Percentiles rank a stretch among this genome's conserved stretches.
Conservation (phyloP, 1,140 invertebrate genomes). For the Batillaria attramentaria region DNA sequence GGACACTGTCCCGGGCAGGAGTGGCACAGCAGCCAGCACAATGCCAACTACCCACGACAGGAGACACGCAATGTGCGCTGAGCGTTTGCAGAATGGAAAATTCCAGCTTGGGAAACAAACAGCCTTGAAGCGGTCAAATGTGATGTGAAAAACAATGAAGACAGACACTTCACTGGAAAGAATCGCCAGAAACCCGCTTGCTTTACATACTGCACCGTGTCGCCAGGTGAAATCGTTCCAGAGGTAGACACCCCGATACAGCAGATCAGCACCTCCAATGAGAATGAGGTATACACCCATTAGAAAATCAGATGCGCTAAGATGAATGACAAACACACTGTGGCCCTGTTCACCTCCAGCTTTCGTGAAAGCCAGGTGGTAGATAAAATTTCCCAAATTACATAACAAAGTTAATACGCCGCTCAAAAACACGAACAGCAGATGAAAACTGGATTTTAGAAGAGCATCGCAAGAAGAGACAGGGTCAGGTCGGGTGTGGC, state of each 20-base stretch:
- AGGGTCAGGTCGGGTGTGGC: not conserved
- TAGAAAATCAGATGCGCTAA: slow-evolving; percentile 55
- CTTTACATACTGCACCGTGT: slow-evolving; percentile 39
- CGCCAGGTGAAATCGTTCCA: slow-evolving; percentile 46
- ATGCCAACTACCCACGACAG: not conserved
- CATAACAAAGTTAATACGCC: slow-evolving; percentile 43
- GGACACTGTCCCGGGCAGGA: not conserved
- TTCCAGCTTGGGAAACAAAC: slow-evolving; percentile 43
- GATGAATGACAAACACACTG: slow-evolving; percentile 46
- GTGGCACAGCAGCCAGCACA: not conserved
- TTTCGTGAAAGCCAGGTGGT: slow-evolving; percentile 19
- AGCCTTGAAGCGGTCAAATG: slow-evolving; percentile 49
- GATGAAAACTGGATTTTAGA: slow-evolving; percentile 5
- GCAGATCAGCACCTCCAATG: slow-evolving; percentile 50
- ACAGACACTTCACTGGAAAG: slow-evolving; percentile 53
- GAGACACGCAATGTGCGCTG: not conserved
- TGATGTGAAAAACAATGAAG: slow-evolving; percentile 50
- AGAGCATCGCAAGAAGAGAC: slow-evolving; percentile 27
- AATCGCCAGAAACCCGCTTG: slow-evolving; percentile 54
- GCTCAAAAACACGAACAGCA: slow-evolving; percentile 37
- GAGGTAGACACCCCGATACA: slow-evolving; percentile 49
- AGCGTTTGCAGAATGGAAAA: not conserved
- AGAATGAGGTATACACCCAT: slow-evolving; percentile 61
- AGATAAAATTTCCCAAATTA: slow-evolving; percentile 43
- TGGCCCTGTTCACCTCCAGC: not conserved